phyloP scores from a whole-genome alignment of 2,113 vertebrate genomes.

The Ceyx margarethae region DNA sequence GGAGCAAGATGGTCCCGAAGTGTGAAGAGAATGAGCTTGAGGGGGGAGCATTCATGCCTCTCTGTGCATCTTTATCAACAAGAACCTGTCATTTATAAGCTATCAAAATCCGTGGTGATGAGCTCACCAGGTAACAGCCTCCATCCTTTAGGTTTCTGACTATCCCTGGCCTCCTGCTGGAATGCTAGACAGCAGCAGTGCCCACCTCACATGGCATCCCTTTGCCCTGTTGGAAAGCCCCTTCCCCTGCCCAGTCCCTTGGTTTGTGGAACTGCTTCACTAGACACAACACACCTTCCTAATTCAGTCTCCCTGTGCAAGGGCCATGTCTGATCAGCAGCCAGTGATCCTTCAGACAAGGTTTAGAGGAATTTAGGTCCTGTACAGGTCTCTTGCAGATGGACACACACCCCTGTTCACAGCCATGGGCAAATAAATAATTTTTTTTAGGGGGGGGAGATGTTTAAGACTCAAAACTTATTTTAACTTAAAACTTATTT shows the following conservation, averaged over 20 bases:
- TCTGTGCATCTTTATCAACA: background rate
- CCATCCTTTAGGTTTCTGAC: background rate
- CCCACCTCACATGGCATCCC: background rate
- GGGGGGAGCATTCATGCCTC: background rate
- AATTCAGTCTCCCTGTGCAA: slow-evolving; percentile 47
- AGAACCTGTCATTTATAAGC: background rate
- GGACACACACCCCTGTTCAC: background rate
- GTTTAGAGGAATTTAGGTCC: slow-evolving; percentile 33
- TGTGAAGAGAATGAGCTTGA: background rate
- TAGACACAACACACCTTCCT: background rate
- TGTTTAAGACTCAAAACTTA: slow-evolving; percentile 38
- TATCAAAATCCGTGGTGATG: background rate
- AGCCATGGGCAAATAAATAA: background rate
- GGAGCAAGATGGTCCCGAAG: accelerated
- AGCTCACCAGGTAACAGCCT: background rate
- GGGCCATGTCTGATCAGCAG: background rate
- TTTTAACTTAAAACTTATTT: slow-evolving; percentile 64
- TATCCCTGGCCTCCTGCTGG: background rate
- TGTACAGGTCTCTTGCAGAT: background rate
- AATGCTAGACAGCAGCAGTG: background rate
- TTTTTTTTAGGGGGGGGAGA: background rate
- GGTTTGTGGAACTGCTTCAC: slow-evolving; percentile 32
- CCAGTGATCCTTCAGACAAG: slow-evolving; percentile 11
- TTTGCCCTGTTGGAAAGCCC: background rate
- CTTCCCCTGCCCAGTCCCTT: background rate